Conservation (phyloP, 1,140 invertebrate genomes). For the Hirudo medicinalis region DNA sequence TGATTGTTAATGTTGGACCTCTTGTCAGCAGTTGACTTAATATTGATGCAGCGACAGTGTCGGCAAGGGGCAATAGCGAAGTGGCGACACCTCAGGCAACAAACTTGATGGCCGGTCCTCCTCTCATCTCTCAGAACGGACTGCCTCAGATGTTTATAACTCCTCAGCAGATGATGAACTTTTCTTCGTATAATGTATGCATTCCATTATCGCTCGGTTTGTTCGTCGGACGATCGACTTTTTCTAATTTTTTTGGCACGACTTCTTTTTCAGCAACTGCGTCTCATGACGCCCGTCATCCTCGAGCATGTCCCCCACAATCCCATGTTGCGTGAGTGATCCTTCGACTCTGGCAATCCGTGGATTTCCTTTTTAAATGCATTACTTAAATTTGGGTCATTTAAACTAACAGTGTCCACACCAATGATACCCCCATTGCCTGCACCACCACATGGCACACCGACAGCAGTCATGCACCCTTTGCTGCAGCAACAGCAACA, state of each 20-base stretch:
- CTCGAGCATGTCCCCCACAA: no score
- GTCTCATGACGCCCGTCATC: no score
- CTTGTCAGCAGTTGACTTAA: no score
- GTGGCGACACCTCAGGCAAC: neutral
- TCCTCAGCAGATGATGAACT: conserved; percentile 3
- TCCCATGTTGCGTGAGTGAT: no score
- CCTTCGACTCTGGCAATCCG: no score
- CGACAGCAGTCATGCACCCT: neutral
- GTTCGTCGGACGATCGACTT: no score
- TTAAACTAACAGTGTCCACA: neutral
- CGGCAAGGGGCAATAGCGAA: neutral
- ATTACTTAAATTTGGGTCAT: neutral
- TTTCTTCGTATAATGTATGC: neutral
- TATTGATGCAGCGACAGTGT: conserved; percentile 2
- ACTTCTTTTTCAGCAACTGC: no score
- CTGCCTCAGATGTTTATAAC: conserved; percentile 1
- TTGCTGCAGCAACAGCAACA: neutral
- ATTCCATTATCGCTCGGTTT: no score
- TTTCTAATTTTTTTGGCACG: no score
- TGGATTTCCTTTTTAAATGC: neutral
- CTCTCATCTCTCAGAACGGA: conserved; percentile 1
- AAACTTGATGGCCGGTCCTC: neutral
- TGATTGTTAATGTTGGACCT: no score
- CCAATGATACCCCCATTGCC: conserved; percentile 3
- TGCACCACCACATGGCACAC: neutral